phyloP scores from a whole-genome alignment of 2,888 invertebrate species.

The Trissoscelio sp. region DNA sequence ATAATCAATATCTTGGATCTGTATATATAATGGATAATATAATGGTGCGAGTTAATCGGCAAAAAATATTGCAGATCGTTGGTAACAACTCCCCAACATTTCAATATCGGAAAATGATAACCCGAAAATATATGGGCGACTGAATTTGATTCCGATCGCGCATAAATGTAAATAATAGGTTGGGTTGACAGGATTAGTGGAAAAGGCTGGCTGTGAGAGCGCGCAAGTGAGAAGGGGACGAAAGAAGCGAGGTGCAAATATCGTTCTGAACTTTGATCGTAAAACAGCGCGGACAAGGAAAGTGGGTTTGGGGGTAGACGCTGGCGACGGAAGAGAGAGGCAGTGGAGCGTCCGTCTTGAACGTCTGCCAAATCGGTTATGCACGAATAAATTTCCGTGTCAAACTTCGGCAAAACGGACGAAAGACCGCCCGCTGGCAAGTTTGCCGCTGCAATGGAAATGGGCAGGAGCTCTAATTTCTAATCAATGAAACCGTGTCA shows the following conservation, averaged over 20 bases:
- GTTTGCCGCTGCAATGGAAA: conserved; percentile 68
- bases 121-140: conserved; percentile 21
- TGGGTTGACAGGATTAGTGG: conserved; percentile 60
- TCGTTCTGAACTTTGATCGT: conserved; percentile 81
- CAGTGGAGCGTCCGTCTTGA: conserved; percentile 77
- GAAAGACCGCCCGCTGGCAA: conserved; percentile 70
- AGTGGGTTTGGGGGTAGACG: conserved; percentile 63
- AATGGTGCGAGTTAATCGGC: neutral
- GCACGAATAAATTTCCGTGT: conserved; percentile 82
- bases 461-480: conserved; percentile 70
- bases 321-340: conserved; percentile 52
- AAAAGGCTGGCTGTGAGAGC: conserved; percentile 23
- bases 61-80: neutral
- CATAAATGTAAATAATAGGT: conserved; percentile 65
- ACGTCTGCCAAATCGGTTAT: conserved; percentile 82
- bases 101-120: conserved; percentile 39
- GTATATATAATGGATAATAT: neutral
- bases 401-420: conserved; percentile 76
- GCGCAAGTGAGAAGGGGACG: conserved; percentile 23
- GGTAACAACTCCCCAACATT: neutral
- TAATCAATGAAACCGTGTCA: conserved; percentile 68
- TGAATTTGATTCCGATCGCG: conserved; percentile 43
- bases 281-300: conserved; percentile 75
- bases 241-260: conserved; percentile 78
- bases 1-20: no score